Evolutionary conservation across 2,888 invertebrate species (phyloP).

Genomic region (Parthenolecanium corni): DNA sequence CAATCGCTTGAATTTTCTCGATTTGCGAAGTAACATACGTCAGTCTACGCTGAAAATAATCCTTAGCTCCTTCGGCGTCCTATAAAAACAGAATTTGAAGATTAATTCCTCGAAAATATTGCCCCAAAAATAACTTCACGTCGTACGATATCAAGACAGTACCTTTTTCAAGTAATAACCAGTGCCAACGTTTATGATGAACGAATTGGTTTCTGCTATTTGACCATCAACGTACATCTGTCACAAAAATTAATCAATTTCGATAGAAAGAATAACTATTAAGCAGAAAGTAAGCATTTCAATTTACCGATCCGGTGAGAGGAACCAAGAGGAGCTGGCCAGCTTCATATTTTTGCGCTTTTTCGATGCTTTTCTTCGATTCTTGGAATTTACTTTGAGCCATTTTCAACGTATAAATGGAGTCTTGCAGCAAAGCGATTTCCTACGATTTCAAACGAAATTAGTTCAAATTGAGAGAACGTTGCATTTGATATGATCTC

Average conservation of each 20-base stretch:
- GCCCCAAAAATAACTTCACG: not conserved
- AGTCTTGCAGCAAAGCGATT: constrained; percentile 76
- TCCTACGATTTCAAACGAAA: constrained; percentile 49
- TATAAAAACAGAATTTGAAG: constrained; percentile 37
- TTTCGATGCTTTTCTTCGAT: constrained; percentile 72
- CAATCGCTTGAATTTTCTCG: constrained; percentile 76
- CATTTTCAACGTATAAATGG: constrained; percentile 74
- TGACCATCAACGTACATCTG: constrained; percentile 91
- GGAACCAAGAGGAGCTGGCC: constrained; percentile 85
- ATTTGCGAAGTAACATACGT: constrained; percentile 87
- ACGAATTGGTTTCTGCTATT: constrained; percentile 69
- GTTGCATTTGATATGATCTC: too few relatives aligned
- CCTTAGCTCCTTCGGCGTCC: constrained; percentile 68
- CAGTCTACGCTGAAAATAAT: constrained; percentile 85
- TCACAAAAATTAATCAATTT: too few relatives aligned
- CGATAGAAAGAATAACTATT: not conserved
- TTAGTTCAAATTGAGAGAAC: not conserved
- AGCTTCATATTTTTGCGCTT: constrained; percentile 60
- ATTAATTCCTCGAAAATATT: constrained; percentile 7
- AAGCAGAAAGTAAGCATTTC: too few relatives aligned
- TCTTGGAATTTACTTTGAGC: constrained; percentile 83
- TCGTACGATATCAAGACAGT: constrained; percentile 33
- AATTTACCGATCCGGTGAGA: constrained; percentile 81
- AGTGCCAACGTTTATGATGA: constrained; percentile 91
- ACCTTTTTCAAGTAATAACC: constrained; percentile 94